Conservation (phyloP, 1,140 invertebrate genomes). For the Drosophila auraria region DNA sequence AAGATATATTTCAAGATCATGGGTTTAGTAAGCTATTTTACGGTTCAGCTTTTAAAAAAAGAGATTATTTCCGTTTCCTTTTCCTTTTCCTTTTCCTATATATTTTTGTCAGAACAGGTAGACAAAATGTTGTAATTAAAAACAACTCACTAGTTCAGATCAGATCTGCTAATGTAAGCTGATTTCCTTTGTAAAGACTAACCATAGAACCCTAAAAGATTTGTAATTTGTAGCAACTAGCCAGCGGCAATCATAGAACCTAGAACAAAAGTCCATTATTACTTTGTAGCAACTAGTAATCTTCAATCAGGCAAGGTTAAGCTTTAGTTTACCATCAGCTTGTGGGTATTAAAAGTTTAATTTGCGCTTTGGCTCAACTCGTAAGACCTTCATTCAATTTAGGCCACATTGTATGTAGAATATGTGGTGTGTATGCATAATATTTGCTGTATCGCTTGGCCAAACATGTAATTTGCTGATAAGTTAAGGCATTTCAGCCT, state of each 20-base stretch:
- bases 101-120: neutral
- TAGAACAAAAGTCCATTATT: neutral
- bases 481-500: slow-evolving; percentile 1
- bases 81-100: neutral
- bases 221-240: neutral
- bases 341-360: slow-evolving; percentile 1
- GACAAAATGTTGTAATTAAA: neutral
- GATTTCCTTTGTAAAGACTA: neutral
- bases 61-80: too few relatives aligned
- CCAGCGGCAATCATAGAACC: neutral
- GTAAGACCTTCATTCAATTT: slow-evolving; percentile 10
- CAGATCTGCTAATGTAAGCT: too few relatives aligned
- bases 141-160: neutral
- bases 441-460: slow-evolving; percentile 10
- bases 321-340: neutral
- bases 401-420: neutral
- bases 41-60: neutral
- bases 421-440: slow-evolving; percentile 1
- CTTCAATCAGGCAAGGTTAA: neutral
- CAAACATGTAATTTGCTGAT: slow-evolving; percentile 46
- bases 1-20: neutral
- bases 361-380: neutral
- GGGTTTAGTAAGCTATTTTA: too few relatives aligned
- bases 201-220: neutral
- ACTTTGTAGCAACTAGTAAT: neutral